Base-by-base conservation (phyloP, 1,140 invertebrate species). In the Aleiodes sp. region DNA sequence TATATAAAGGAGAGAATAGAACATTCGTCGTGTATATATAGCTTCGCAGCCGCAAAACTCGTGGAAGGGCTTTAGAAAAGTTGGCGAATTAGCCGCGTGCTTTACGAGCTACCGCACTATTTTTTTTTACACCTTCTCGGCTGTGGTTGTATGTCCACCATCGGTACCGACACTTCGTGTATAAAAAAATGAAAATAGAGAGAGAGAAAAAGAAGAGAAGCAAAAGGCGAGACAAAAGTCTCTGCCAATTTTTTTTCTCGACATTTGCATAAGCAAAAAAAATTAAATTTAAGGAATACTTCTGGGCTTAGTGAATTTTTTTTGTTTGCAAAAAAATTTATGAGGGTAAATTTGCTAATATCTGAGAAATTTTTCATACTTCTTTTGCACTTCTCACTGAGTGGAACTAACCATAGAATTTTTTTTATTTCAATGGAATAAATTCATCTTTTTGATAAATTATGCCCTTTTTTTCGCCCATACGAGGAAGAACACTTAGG, bases 11-110 rank as follows among this genome's bases (percentile, higher is more conserved):
- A 65, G 52, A 65, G n/a, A 56, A 46, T 33, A 24, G 62, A 41
- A 65, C 62, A 52, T 46, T 37, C 62, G 62, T 29, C 62, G 19
- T 12, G 56, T 59, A 31, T 31, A 31, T 59, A 14, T 28, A 59
- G n/a, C n/a, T 14, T 24, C 21, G 19, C 26, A 29, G n/a, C 26
- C 56, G 10, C 1, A 26, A 29, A 16, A 21, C 26, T 24, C 46
- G 46, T 52, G 46, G 10, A 52, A 21, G 46, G 56, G 56, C 56
- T 59, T 59, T 59, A 59, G 12, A 59, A 59, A 59, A 59, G 56
- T 59, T 59, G 28, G 56, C 56, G 56, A 59, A 59, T 59, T 59
- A 59, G 56, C 28, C 56, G 56, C 56, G 12, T 59, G 28, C 56
- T 59, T 59, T 59, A 59, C 56, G 56, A 59, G 56, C 56, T 59